Percentiles rank a stretch among this genome's conserved stretches.
phyloP scores from a whole-genome alignment of 2,113 vertebrate genomes.

The Petrocephalus microphthalmus region DNA sequence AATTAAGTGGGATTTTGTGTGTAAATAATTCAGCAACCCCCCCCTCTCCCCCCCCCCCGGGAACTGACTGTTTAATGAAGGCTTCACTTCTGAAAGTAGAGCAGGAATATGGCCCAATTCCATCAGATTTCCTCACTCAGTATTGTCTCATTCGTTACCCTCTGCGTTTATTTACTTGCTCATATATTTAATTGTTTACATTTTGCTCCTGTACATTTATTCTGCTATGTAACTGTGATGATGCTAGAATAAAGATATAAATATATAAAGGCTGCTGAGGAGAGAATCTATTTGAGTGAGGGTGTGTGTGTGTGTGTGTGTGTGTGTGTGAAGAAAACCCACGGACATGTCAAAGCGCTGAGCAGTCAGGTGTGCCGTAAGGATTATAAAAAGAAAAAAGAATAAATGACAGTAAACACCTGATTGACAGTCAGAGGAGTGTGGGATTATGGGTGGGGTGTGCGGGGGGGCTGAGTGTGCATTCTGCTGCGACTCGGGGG shows the following conservation, averaged over 20 bases:
- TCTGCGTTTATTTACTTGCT: conserved; percentile 43
- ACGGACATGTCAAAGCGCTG: conserved; percentile 53
- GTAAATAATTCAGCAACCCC: conserved; percentile 65
- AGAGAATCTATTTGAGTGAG: conserved; percentile 37
- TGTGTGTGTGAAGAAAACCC: conserved; percentile 42
- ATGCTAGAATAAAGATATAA: conserved; percentile 49
- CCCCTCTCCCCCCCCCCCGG: conserved; percentile 46
- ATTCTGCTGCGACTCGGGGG: neutral
- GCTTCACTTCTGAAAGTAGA: conserved; percentile 60
- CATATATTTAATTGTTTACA: conserved; percentile 56
- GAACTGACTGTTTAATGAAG: conserved; percentile 74
- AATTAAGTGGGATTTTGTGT: conserved; percentile 64
- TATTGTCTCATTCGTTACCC: conserved; percentile 35
- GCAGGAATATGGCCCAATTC: conserved; percentile 67
- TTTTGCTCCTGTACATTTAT: conserved; percentile 58
- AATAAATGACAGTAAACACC: conserved; percentile 65
- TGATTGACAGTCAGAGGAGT: conserved; percentile 56
- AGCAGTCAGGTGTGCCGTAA: conserved; percentile 63
- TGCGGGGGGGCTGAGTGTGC: neutral
- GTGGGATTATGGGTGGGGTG: conserved; percentile 8
- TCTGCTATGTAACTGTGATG: conserved; percentile 56
- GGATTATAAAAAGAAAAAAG: conserved; percentile 63
- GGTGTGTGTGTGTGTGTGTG: conserved; percentile 15
- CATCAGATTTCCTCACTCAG: conserved; percentile 44
- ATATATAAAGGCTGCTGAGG: conserved; percentile 57